Base-by-base conservation (phyloP, 2,888 invertebrate genomes). In the Volucella zonaria region DNA sequence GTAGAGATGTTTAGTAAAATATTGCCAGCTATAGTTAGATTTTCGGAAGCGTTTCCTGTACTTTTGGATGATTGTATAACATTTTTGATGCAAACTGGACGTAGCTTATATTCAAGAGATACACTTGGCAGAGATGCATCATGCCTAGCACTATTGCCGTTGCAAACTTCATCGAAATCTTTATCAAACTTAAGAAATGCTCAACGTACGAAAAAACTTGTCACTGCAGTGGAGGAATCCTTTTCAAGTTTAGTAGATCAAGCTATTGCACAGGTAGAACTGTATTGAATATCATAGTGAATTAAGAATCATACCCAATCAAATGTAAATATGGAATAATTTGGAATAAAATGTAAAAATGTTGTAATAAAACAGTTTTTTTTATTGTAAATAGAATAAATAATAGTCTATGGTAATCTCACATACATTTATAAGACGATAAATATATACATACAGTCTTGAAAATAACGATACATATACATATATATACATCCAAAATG, bases 11-110 rank as follows among this genome's bases (percentile, higher is more conserved):
- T 98, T 90, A 94, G 95, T 87, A 95, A 97, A 8, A 95, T 97
- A 6, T 92, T 99, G 47, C 96, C 98, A 56, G 96, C 97, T 3
- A 93, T 99, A 62, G 96, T 96, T 6, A 93, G 97, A 51, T 96
- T 99, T 87, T 96, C 97, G 88, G 95, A 95, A 87, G 98, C 98
- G 0, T 98, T 99, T 91, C 98, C 98, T 3, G 97, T 98, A 0
- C 93, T 99, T 10, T 94, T 96, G 58, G 98, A 98, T 88, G 98
- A 98, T 89, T 96, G 97, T 14, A 95, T 97, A 0, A 95, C 95
- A 15, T 93, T 99, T 38, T 92, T 99, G 67, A 93, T 97, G 90
- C 97, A 97, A 91, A 93, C 98, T 18, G 98, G 97, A 1, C 94
- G 96, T 87, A 95, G 97, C 80, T 95, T 96, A 86, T 94, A 96